Percentiles rank a stretch among this genome's conserved stretches.
Evolutionary conservation across 2,797 vertebrate species (phyloP).

Genomic region (Diplodus puntazzo): DNA sequence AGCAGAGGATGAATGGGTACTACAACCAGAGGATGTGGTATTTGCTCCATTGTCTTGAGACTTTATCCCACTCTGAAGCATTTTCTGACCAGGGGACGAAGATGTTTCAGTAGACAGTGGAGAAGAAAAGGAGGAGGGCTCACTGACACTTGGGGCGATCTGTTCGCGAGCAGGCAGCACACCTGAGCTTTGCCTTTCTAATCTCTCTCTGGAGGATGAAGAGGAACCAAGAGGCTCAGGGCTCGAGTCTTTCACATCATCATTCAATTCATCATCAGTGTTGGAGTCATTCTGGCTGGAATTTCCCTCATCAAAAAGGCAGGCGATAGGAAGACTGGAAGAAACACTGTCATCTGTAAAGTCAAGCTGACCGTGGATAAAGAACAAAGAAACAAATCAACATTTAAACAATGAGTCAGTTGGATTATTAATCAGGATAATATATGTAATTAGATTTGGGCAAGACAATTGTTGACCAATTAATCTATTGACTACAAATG

Average conservation of each 20-base stretch:
- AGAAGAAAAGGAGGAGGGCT: slow-evolving; percentile 7
- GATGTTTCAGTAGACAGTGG: background rate
- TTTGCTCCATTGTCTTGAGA: slow-evolving; percentile 11
- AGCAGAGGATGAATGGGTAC: background rate
- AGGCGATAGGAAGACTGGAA: background rate
- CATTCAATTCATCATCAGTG: slow-evolving; percentile 92
- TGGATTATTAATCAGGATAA: no score
- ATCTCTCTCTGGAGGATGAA: slow-evolving; percentile 10
- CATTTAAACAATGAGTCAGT: no score
- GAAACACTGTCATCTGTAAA: slow-evolving; percentile 73
- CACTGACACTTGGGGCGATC: background rate
- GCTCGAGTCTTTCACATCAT: slow-evolving; percentile 71
- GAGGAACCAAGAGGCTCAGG: background rate
- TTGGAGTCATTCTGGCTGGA: slow-evolving; percentile 92
- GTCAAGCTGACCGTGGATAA: slow-evolving; percentile 41
- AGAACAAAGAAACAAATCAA: background rate
- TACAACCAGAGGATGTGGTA: background rate
- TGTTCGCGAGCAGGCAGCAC: background rate
- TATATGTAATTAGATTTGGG: background rate
- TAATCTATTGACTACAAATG: no score
- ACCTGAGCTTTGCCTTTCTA: background rate
- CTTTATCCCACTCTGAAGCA: slow-evolving; percentile 32
- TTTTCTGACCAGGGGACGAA: slow-evolving; percentile 27
- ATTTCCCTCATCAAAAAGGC: slow-evolving; percentile 57
- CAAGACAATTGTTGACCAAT: no score